phyloP scores from a whole-genome alignment of 2,113 vertebrate genomes.

The Perca fluviatilis region DNA sequence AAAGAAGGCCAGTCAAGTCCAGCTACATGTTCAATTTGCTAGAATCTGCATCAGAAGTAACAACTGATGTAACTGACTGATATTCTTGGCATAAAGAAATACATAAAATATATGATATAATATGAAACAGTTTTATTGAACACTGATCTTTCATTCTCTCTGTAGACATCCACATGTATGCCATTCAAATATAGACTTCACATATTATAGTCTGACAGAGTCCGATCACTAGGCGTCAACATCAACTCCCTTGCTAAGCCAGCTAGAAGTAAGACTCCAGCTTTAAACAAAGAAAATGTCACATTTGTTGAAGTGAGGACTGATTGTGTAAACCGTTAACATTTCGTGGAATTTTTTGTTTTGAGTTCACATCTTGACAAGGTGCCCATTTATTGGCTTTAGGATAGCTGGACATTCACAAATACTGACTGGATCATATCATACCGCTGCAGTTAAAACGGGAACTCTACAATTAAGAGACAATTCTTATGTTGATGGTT shows the following conservation, averaged over 20 bases:
- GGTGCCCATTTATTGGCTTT: not conserved
- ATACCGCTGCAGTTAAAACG: not conserved
- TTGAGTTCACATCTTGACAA: not conserved
- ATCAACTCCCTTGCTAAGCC: not conserved
- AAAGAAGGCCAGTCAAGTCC: too few relatives aligned
- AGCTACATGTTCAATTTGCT: too few relatives aligned
- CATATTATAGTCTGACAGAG: not conserved
- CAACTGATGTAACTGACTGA: too few relatives aligned
- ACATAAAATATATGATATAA: not conserved
- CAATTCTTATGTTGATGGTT: not conserved
- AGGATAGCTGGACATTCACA: slow-evolving; percentile 1
- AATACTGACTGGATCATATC: not conserved
- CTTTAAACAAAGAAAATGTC: not conserved
- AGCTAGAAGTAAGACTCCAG: not conserved
- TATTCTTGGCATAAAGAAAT: not conserved
- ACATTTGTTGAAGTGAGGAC: not conserved
- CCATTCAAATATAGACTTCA: slow-evolving; percentile 17
- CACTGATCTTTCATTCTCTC: slow-evolving; percentile 4
- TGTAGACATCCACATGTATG: not conserved
- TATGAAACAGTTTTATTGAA: slow-evolving; percentile 65
- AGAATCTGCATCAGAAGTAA: not conserved
- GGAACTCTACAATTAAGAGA: not conserved
- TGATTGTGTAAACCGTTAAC: not conserved
- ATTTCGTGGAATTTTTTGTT: not conserved
- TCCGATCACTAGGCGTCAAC: not conserved